Conservation (phyloP, 2,113 vertebrate species). For the Ondatra zibethicus region DNA sequence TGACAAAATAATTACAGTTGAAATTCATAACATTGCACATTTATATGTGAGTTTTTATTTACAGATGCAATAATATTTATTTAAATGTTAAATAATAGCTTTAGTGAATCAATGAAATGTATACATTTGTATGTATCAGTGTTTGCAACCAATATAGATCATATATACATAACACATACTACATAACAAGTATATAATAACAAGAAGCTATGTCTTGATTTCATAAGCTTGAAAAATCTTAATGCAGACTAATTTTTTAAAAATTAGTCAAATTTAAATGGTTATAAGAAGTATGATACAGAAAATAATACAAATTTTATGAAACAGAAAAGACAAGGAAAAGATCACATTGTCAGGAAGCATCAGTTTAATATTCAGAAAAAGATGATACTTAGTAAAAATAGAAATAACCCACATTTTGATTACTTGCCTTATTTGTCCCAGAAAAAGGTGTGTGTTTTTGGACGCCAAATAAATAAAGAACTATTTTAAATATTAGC, state of each 20-base stretch:
- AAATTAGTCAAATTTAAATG: conserved; percentile 13
- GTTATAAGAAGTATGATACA: not conserved
- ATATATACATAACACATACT: not conserved
- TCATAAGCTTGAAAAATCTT: not conserved
- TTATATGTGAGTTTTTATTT: not conserved
- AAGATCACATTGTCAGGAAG: not conserved
- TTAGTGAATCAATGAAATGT: not conserved
- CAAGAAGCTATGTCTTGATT: not conserved
- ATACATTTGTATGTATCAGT: not conserved
- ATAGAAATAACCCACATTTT: not conserved
- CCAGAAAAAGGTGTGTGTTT: not conserved
- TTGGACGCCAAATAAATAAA: not conserved
- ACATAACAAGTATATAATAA: not conserved
- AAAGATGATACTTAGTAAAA: not conserved
- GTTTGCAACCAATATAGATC: not conserved
- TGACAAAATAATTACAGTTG: not conserved
- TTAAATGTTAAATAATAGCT: not conserved
- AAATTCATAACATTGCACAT: not conserved
- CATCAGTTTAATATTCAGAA: not conserved
- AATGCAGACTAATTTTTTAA: not conserved
- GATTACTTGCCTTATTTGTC: not conserved
- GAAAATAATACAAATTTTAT: not conserved
- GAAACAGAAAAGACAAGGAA: not conserved
- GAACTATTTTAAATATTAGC: not conserved
- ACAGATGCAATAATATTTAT: not conserved